Evolutionary conservation across 2,113 vertebrate genomes (phyloP).

Genomic region (Gobio gobio): DNA sequence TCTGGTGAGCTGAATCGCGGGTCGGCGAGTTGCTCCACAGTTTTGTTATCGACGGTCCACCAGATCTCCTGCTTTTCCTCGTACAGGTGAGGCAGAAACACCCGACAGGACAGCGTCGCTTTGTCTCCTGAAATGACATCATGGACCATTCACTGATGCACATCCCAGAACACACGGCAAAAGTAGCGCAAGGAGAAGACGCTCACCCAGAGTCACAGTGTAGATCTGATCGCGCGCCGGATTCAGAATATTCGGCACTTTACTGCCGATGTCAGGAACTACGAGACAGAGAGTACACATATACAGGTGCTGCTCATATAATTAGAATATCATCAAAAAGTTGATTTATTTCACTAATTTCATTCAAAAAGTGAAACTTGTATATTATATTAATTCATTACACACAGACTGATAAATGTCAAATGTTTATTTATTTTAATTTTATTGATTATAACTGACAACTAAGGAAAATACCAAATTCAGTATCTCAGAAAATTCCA

Average conservation of each 20-base stretch:
- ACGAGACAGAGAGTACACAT: not conserved
- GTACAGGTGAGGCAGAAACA: constrained; percentile 77
- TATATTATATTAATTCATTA: too few relatives aligned
- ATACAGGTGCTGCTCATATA: too few relatives aligned
- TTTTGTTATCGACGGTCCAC: constrained; percentile 90
- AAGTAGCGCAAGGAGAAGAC: not conserved
- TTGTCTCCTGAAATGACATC: constrained; percentile 54
- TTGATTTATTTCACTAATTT: too few relatives aligned
- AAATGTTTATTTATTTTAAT: too few relatives aligned
- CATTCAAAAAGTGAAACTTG: too few relatives aligned
- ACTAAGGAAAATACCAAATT: too few relatives aligned
- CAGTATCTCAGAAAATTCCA: too few relatives aligned
- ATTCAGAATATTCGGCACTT: constrained; percentile 59
- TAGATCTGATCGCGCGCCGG: constrained; percentile 54
- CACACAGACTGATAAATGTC: too few relatives aligned
- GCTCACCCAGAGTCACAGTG: constrained; percentile 60
- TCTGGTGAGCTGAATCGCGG: constrained; percentile 68
- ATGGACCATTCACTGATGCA: not conserved
- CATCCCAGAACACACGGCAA: not conserved
- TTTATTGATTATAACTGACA: too few relatives aligned
- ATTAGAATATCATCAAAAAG: too few relatives aligned
- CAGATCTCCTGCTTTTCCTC: constrained; percentile 77
- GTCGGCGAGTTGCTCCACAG: constrained; percentile 72
- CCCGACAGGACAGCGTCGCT: constrained; percentile 74
- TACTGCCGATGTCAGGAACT: constrained; percentile 12